Evolutionary conservation across 2,888 invertebrate species (phyloP).

Genomic region (Calameuta idolon): DNA sequence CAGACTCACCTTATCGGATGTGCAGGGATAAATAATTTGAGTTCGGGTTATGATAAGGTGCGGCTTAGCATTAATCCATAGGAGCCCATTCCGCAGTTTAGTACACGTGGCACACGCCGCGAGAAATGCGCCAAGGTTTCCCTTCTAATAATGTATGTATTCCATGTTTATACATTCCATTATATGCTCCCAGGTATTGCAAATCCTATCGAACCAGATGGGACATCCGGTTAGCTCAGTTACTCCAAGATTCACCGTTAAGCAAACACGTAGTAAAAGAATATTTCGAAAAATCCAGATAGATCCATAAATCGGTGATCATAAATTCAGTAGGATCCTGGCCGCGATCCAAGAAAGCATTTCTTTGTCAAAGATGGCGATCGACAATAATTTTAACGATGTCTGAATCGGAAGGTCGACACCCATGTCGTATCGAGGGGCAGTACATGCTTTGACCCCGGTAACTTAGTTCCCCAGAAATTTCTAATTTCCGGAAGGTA

Average conservation of each 20-base stretch:
- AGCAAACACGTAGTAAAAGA: neutral
- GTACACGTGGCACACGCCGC: neutral
- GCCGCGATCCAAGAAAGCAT: neutral
- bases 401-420: neutral
- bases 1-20: neutral
- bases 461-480: constrained; percentile 24
- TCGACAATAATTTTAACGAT: neutral
- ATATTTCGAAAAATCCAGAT: neutral
- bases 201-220: constrained; percentile 50
- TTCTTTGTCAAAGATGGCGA: neutral
- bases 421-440: neutral
- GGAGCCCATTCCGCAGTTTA: neutral
- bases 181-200: constrained; percentile 45
- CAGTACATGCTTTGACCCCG: neutral
- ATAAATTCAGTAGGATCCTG: neutral
- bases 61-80: constrained; percentile 49
- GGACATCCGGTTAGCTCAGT: constrained; percentile 42
- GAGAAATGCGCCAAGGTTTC: neutral
- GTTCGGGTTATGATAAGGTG: constrained; percentile 53
- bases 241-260: constrained; percentile 24
- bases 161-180: neutral
- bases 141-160: neutral
- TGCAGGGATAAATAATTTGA: constrained; percentile 2
- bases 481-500: constrained; percentile 41
- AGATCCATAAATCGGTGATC: neutral